Evolutionary conservation across 2,888 invertebrate species (phyloP).

Genomic region (Exocentrus adspersus): DNA sequence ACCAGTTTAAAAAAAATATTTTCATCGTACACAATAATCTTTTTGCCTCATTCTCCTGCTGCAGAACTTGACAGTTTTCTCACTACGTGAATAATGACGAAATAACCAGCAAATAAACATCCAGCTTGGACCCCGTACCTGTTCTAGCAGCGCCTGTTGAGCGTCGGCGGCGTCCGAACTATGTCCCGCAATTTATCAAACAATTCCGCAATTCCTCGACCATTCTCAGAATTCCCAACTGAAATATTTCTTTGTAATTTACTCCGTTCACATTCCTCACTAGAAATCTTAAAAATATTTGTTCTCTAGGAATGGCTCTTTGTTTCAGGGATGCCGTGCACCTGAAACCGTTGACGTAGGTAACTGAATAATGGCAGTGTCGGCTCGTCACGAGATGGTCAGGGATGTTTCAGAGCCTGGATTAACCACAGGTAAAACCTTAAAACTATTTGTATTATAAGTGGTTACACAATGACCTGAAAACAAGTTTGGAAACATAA

Average conservation of each 20-base stretch:
- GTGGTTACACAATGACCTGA: too few species aligned
- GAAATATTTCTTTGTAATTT: slow-evolving; percentile 15
- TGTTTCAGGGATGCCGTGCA: slow-evolving; percentile 16
- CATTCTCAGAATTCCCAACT: not conserved
- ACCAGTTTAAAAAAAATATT: too few species aligned
- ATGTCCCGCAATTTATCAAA: slow-evolving; percentile 7
- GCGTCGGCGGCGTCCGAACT: not conserved
- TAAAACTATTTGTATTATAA: too few species aligned
- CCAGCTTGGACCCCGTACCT: not conserved
- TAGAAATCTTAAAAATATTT: slow-evolving; percentile 8
- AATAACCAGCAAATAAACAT: too few species aligned
- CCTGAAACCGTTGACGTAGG: not conserved
- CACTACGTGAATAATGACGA: too few species aligned
- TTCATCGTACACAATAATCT: too few species aligned
- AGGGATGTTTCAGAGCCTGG: not conserved
- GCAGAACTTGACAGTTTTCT: too few species aligned
- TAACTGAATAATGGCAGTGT: not conserved
- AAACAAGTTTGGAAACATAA: too few species aligned
- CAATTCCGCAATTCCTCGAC: slow-evolving; percentile 3
- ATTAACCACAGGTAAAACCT: slow-evolving; percentile 6
- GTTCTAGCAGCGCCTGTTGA: slow-evolving; percentile 5
- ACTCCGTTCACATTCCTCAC: not conserved
- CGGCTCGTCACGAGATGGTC: not conserved
- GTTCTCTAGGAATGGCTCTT: not conserved
- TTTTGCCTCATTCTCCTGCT: too few species aligned